phyloP scores from a whole-genome alignment of 2,113 vertebrate genomes.

The Sminthopsis crassicaudata region DNA sequence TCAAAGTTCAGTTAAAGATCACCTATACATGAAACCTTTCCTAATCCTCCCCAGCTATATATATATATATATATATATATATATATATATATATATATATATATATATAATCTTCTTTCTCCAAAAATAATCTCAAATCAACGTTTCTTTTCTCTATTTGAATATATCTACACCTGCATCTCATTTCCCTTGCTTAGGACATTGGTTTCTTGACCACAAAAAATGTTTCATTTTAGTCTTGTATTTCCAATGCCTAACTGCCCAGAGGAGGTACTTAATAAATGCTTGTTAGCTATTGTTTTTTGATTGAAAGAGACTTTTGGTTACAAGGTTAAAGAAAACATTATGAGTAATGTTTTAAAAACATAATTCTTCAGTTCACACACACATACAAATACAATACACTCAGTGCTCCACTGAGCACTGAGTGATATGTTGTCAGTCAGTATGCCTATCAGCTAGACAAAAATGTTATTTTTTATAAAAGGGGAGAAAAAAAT shows the following conservation, averaged over 20 bases:
- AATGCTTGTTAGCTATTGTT: too few relatives aligned
- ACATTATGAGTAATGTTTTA: neutral
- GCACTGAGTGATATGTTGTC: neutral
- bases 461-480: constrained; percentile 39
- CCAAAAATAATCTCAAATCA: neutral
- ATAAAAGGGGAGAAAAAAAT: neutral
- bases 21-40: neutral
- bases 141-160: neutral
- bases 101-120: neutral
- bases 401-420: neutral
- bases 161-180: too few relatives aligned
- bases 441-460: neutral
- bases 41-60: neutral
- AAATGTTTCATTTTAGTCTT: neutral
- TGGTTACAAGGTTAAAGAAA: neutral
- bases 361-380: neutral
- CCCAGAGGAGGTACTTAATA: neutral
- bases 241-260: neutral
- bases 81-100: too few relatives aligned
- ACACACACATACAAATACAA: neutral
- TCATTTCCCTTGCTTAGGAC: neutral
- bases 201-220: neutral
- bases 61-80: too few relatives aligned
- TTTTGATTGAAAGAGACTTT: too few relatives aligned
- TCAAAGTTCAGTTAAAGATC: neutral